Conservation (phyloP, 2,797 vertebrate species). For the Schizopygopsis malacanthus region DNA sequence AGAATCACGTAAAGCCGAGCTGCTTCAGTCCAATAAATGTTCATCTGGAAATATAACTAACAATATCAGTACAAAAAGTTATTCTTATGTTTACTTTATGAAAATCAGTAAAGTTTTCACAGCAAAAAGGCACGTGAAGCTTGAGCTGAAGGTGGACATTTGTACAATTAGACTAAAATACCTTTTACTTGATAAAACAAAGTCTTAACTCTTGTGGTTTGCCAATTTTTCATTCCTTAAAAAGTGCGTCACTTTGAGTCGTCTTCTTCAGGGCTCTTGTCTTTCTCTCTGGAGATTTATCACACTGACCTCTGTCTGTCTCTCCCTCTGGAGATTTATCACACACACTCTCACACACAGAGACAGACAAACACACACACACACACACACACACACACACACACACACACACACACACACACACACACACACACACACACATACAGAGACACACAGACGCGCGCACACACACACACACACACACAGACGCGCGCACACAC, state of each 20-base stretch:
- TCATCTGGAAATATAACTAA: background rate
- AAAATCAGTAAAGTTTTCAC: background rate
- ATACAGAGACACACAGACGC: too few species aligned
- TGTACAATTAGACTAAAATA: background rate
- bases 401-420: too few species aligned
- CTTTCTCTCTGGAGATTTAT: constrained; percentile 34
- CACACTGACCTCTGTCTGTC: background rate
- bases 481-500: background rate
- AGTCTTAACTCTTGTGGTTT: background rate
- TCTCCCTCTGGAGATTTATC: constrained; percentile 36
- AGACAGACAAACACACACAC: background rate
- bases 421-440: too few species aligned
- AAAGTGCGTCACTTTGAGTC: background rate
- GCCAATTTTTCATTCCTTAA: background rate
- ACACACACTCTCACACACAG: background rate
- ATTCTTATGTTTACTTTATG: background rate
- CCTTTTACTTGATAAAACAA: background rate
- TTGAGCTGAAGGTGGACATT: background rate
- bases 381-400: constrained; percentile 4
- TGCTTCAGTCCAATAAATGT: too few species aligned
- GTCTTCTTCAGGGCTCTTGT: background rate
- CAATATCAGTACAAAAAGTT: background rate
- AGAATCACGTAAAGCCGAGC: too few species aligned
- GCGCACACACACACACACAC: constrained; percentile 5
- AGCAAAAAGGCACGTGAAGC: background rate